Conservation (phyloP, 1,140 invertebrate species). For the Calliopsis andreniformis region DNA sequence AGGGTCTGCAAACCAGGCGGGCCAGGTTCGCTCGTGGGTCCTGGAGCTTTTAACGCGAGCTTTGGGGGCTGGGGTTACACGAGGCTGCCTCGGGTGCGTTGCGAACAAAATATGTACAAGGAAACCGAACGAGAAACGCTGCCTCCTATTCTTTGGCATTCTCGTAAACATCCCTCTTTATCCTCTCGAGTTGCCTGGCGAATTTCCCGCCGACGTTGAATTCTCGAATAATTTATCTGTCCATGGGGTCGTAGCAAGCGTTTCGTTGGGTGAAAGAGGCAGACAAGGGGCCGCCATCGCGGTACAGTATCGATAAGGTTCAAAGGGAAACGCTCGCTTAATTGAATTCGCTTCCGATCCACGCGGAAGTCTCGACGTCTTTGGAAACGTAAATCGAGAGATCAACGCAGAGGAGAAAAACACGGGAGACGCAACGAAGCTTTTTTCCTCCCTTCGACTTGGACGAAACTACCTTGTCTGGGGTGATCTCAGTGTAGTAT, state of each 20-base stretch:
- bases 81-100: neutral
- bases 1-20: no score
- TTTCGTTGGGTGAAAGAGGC: no score
- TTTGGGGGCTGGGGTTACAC: neutral
- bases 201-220: no score
- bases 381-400: slow-evolving; percentile 5
- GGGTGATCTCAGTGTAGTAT: neutral
- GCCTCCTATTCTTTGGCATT: no score
- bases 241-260: no score
- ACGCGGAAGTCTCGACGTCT: neutral
- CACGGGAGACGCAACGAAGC: neutral
- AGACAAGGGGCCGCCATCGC: neutral
- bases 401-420: neutral
- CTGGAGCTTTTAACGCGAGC: slow-evolving; percentile 8
- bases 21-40: neutral
- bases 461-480: neutral
- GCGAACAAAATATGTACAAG: no score
- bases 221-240: no score
- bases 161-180: no score
- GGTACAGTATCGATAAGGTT: neutral
- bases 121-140: no score
- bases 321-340: neutral
- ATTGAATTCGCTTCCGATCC: slow-evolving; percentile 23
- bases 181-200: no score
- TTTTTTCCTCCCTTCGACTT: no score